A percentile compares a stretch with the other conserved stretches of the same genome.
phyloP scores from a whole-genome alignment of 2,113 vertebrate genomes.

The Origma solitaria region DNA sequence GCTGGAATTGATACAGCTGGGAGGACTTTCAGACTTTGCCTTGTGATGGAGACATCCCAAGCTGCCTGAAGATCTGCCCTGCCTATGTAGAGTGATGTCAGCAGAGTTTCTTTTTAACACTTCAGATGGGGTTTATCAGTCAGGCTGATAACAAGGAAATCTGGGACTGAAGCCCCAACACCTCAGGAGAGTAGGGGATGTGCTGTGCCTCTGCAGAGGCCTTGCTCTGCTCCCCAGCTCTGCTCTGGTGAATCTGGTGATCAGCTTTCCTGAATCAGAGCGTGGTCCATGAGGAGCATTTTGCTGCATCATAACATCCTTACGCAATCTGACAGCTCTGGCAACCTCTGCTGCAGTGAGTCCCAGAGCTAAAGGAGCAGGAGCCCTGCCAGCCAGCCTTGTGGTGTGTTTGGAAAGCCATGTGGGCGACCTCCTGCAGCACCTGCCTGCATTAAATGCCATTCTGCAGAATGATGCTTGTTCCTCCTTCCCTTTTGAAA shows the following conservation, averaged over 20 bases:
- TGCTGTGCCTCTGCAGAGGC: background rate
- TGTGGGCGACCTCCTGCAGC: background rate
- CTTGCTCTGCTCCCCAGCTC: background rate
- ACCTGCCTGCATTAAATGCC: background rate
- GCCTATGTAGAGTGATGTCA: accelerated
- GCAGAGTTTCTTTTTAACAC: background rate
- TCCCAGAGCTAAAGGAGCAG: background rate
- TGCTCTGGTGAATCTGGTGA: background rate
- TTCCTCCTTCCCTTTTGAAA: slow-evolving; percentile 7
- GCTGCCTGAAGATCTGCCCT: background rate
- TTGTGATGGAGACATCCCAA: background rate
- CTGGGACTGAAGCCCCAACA: no score
- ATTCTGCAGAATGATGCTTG: background rate
- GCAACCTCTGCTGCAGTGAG: slow-evolving; percentile 19
- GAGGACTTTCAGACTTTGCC: background rate
- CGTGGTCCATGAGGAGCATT: accelerated
- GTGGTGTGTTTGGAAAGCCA: background rate
- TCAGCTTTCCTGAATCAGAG: background rate
- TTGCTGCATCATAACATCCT: slow-evolving; percentile 7
- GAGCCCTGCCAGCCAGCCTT: background rate
- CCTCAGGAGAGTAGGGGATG: background rate
- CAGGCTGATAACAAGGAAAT: background rate
- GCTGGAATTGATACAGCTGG: background rate
- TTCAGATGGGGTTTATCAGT: background rate
- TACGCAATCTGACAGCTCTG: background rate